phyloP scores from a whole-genome alignment of 2,113 vertebrate genomes.

The Phyllostomus hastatus region DNA sequence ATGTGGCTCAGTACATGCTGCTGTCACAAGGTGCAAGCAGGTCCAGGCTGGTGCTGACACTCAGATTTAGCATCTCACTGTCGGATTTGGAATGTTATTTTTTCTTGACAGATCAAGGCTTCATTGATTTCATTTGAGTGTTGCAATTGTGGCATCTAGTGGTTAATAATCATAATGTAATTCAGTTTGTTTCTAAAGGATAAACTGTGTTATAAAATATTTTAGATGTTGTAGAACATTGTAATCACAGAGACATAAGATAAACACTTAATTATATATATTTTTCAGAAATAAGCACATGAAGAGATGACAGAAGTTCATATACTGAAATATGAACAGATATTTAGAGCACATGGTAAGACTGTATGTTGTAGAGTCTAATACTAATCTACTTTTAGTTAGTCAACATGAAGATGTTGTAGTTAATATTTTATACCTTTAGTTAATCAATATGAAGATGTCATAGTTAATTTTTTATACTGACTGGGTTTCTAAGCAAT shows the following conservation, averaged over 20 bases:
- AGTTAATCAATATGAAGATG: not conserved
- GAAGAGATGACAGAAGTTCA: not conserved
- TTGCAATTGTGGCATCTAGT: conserved; percentile 78
- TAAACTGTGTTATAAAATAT: not conserved
- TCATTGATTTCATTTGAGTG: conserved; percentile 32
- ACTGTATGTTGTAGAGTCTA: not conserved
- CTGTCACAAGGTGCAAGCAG: not conserved
- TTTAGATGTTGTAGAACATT: not conserved
- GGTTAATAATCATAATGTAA: conserved; percentile 60
- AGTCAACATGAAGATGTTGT: not conserved
- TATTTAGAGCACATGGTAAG: not conserved
- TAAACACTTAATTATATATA: not conserved
- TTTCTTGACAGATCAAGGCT: not conserved
- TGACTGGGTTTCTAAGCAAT: not conserved
- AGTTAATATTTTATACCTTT: not conserved
- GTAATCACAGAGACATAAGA: not conserved
- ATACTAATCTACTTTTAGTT: not conserved
- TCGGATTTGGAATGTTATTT: not conserved
- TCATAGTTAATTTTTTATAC: not conserved
- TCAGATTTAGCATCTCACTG: not conserved
- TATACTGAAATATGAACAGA: not conserved
- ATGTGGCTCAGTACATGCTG: not conserved
- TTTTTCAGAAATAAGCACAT: not conserved
- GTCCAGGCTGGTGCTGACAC: not conserved
- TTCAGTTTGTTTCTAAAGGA: not conserved